Base-by-base conservation (phyloP, 2,113 vertebrate genomes). In the Rhinoderma darwinii region DNA sequence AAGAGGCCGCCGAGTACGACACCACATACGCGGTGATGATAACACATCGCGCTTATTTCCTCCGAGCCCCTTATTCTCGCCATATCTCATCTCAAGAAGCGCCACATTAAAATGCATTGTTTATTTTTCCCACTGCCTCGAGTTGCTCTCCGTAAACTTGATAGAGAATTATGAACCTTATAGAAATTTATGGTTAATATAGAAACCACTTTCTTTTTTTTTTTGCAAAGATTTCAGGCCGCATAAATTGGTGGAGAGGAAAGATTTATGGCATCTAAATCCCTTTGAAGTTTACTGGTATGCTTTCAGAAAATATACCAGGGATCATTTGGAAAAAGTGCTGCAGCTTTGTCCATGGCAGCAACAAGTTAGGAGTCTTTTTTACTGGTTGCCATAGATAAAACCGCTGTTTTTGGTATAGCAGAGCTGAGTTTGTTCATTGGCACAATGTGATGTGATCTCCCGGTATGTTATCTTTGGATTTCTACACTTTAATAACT, bases 91-190 rank as follows among this genome's bases (percentile, higher is more conserved):
- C 59, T 30, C 59, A 20, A 66, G 79, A 82, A 5, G 39, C 6
- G 39, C 41, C 8, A 27, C 79, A 82, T 82, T 82, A 82, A 44
- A n/a, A 82, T 82, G 79, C 79, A 82, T 82, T 82, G 79, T 82
- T 82, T 82, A 66, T 44, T 82, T 27, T 27, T 14, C 32, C 56
- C n/a, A 4, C 59, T 63, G 79, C 79, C 39, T 66, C 30, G 14
- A 44, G 25, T 27, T 27, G 79, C 37, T 44, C 79, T 63, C 59
- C 11, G 51, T 44, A 59, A 82, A 82, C 79, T 43, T 82, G 79
- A 82, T 82, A 14, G 56, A 82, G 79, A 82, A 82, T 82, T 82
- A 82, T 82, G 79, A 63, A 63, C 79, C 66, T 66, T 39, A 6
- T 44, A 66, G 59, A 82, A 66, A 82, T 82, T 66, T 82, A 82